Evolutionary conservation across 2,797 vertebrate genomes (phyloP), one percentile per base, ranked within the genome.

Genomic region (Peromyscus aztecus): DNA sequence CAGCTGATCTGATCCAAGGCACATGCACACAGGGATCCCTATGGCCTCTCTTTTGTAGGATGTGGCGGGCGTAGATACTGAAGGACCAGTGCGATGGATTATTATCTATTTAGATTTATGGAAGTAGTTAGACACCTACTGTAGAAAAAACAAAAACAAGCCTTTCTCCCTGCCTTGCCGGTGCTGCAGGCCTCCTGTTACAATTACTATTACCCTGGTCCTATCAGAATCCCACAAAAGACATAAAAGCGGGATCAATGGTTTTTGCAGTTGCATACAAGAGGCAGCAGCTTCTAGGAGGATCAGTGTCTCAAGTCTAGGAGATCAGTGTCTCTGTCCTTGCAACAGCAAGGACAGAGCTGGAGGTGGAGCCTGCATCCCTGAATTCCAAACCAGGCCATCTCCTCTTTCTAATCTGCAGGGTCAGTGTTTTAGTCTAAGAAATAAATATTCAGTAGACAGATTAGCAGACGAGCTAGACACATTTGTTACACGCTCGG

Each of bases 301-400:
- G 34, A 34, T 82, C 46, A 65, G 0, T 2, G 13, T 85, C 65
- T 59, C 61, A n/a, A n/a, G n/a, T n/a, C n/a, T n/a, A n/a, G n/a
- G n/a, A n/a, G n/a, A n/a, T n/a, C n/a, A n/a, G n/a, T n/a, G n/a
- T n/a, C n/a, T n/a, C n/a, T n/a, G n/a, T n/a, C n/a, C n/a, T n/a
- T n/a, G 19, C 55, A 89, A 76, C 2, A 0, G 71, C 57, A 88
- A 89, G 77, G 69, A 69, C 73, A 78, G 9, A 34, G 40, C n/a
- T 21, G 67, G 49, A 12, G 6, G 40, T 55, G 49, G 34, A 52
- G 40, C 24, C 29, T 49, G 12, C 16, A 67, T 43, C 49, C 57
- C n/a, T 49, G 82, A 57, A 61, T 77, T 92, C 63, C 69, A 85
- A 88, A 69, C 29, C 49, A 71, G 73, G 17, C 75, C 61, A 85